Evolutionary conservation across 2,797 vertebrate genomes (phyloP).

Genomic region (Vultur gryphus): DNA sequence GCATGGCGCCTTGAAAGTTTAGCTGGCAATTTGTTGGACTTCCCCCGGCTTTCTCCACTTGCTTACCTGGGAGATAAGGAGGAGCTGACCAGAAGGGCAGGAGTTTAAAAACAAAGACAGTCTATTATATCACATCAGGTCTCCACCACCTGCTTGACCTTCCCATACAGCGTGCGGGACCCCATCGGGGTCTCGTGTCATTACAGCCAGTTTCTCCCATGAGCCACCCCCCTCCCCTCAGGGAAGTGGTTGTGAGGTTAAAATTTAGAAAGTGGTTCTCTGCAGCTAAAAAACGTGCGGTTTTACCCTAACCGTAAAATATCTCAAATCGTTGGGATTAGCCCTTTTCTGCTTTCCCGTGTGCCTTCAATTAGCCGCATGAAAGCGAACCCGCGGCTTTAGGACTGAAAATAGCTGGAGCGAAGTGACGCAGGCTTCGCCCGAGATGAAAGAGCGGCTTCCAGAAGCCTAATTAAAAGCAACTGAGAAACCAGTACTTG

Average conservation of each 20-base stretch:
- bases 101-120: background rate
- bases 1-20: background rate
- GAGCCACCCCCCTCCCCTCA: background rate
- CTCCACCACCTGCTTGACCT: background rate
- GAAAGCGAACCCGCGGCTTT: conserved; percentile 79
- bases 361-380: conserved; percentile 83
- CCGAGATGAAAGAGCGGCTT: conserved; percentile 85
- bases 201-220: background rate
- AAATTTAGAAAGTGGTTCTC: conserved; percentile 66
- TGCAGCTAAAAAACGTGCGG: conserved; percentile 66
- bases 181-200: background rate
- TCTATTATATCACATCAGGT: background rate
- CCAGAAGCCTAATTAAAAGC: conserved; percentile 91
- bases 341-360: conserved; percentile 75
- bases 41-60: background rate
- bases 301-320: conserved; percentile 74
- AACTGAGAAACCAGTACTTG: conserved; percentile 85
- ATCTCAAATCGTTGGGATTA: conserved; percentile 75
- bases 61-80: background rate
- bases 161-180: background rate
- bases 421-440: conserved; percentile 77
- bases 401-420: conserved; percentile 78
- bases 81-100: background rate
- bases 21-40: background rate
- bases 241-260: conserved; percentile 51